Evolutionary conservation across 2,888 invertebrate species (phyloP).

Genomic region (Ophioninae sp.): DNA sequence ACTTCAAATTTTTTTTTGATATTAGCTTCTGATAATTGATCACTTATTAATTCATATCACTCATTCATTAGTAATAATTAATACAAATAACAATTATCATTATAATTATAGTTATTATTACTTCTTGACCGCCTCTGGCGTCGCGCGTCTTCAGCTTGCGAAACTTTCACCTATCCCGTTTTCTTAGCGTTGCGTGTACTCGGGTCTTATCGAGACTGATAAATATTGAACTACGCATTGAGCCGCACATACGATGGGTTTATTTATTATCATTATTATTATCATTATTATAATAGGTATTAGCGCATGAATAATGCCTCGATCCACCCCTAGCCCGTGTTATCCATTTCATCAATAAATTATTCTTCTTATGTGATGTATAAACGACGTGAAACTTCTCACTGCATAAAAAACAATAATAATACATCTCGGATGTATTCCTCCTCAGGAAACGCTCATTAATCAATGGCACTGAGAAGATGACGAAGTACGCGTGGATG

Average conservation of each 20-base stretch:
- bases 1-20: no score
- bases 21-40: no score
- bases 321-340: conserved; percentile 41
- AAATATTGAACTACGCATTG: background rate
- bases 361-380: conserved; percentile 40
- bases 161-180: no score
- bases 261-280: background rate
- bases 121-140: background rate
- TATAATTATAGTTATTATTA: background rate
- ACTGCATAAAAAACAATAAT: conserved; percentile 33
- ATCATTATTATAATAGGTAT: background rate
- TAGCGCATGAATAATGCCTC: conserved; percentile 27
- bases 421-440: conserved; percentile 19
- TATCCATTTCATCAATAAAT: conserved; percentile 55
- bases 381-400: conserved; percentile 22
- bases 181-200: no score
- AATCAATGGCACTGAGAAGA: conserved; percentile 11
- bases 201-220: background rate
- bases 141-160: background rate
- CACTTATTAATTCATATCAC: no score
- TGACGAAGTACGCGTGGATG: background rate
- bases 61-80: no score
- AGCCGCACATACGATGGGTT: background rate
- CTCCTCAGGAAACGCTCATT: background rate
- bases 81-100: no score